Conservation (phyloP, 2,888 invertebrate species). For the Eueremaeus valkanovi region DNA sequence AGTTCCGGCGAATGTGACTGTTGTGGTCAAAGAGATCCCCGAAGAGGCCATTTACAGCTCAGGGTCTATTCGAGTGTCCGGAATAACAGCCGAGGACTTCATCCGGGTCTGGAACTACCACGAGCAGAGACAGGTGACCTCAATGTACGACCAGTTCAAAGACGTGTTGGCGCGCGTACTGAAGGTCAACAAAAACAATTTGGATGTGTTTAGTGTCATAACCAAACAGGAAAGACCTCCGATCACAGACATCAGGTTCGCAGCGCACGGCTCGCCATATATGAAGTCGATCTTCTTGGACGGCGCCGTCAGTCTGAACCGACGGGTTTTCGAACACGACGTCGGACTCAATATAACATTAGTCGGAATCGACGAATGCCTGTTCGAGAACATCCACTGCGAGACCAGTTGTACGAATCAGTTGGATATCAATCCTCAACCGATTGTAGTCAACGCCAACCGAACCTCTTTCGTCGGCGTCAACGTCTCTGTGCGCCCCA, state of each 20-base stretch:
- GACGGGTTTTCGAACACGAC: slow-evolving; percentile 86
- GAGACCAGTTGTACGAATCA: slow-evolving; percentile 94
- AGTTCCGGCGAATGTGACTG: slow-evolving; percentile 92
- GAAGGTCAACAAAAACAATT: slow-evolving; percentile 78
- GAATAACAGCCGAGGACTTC: slow-evolving; percentile 93
- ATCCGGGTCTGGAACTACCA: slow-evolving; percentile 91
- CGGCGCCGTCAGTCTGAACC: slow-evolving; percentile 85
- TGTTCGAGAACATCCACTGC: slow-evolving; percentile 90
- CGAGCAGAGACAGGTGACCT: slow-evolving; percentile 74
- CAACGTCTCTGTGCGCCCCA: slow-evolving; percentile 82
- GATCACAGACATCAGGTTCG: slow-evolving; percentile 84
- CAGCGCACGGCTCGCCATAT: slow-evolving; percentile 92
- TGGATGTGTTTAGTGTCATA: slow-evolving; percentile 95
- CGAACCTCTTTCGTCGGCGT: slow-evolving; percentile 95
- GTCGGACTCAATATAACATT: slow-evolving; percentile 95
- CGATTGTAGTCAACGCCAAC: slow-evolving; percentile 82
- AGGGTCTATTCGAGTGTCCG: slow-evolving; percentile 77
- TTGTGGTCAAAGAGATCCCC: slow-evolving; percentile 87
- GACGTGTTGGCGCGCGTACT: slow-evolving; percentile 79
- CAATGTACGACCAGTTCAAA: slow-evolving; percentile 82
- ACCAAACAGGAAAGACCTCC: slow-evolving; percentile 69
- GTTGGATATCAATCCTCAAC: slow-evolving; percentile 63
- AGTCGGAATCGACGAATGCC: slow-evolving; percentile 95
- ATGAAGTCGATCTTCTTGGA: slow-evolving; percentile 90
- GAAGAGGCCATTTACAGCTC: slow-evolving; percentile 94